phyloP scores from a whole-genome alignment of 2,113 vertebrate species.

The Lophura nycthemera region DNA sequence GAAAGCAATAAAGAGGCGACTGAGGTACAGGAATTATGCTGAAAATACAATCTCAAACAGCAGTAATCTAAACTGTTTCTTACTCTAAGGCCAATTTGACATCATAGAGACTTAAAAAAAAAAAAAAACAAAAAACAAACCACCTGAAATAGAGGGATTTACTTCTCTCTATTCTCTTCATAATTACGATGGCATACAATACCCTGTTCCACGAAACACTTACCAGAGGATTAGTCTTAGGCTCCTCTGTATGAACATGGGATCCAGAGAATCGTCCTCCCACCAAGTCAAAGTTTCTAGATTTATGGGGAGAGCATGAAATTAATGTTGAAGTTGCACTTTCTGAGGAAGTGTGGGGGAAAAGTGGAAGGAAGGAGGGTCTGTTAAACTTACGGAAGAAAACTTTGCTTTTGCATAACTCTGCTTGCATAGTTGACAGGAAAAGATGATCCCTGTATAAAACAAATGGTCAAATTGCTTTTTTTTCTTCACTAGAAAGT shows the following conservation, averaged over 20 bases:
- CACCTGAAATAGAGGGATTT: background rate
- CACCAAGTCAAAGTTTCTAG: slow-evolving; percentile 45
- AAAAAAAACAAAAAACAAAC: background rate
- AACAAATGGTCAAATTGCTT: background rate
- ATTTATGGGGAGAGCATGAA: background rate
- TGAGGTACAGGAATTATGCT: background rate
- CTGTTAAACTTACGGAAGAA: slow-evolving; percentile 73
- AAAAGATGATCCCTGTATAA: slow-evolving; percentile 64
- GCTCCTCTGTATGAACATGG: slow-evolving; percentile 31
- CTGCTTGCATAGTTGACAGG: slow-evolving; percentile 35
- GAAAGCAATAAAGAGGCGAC: background rate
- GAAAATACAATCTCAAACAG: background rate
- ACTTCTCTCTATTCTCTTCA: background rate
- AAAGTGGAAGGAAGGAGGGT: background rate
- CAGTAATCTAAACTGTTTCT: background rate
- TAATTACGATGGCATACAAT: background rate
- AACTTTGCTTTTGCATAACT: slow-evolving; percentile 22
- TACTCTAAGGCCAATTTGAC: background rate
- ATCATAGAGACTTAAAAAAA: background rate
- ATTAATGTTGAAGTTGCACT: background rate
- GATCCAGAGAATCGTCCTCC: slow-evolving; percentile 63
- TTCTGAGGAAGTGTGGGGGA: background rate
- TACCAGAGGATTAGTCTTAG: slow-evolving; percentile 71
- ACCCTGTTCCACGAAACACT: background rate
- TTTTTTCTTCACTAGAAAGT: background rate